A percentile compares a stretch with the other conserved stretches of the same genome.
phyloP scores from a whole-genome alignment of 2,888 invertebrate species.

The Oscheius sp. region DNA sequence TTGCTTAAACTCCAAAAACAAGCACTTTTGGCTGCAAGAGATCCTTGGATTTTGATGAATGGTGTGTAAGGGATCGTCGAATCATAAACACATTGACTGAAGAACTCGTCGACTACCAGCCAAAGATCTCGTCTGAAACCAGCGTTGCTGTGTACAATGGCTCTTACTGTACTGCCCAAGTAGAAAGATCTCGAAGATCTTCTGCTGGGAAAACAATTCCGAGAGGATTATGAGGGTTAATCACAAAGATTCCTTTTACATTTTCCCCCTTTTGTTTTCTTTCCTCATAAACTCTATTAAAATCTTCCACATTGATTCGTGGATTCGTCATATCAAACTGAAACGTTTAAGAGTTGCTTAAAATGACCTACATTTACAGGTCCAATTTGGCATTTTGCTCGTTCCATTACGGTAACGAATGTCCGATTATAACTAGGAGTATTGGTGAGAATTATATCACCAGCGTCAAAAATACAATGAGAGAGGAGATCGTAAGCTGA shows the following conservation, averaged over 20 bases:
- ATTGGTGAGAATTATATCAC: slow-evolving; percentile 55
- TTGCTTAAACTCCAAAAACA: slow-evolving; percentile 69
- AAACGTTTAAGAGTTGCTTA: not conserved
- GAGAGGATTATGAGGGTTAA: slow-evolving; percentile 69
- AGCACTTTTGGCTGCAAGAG: slow-evolving; percentile 40
- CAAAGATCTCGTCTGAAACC: slow-evolving; percentile 45
- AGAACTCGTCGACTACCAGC: slow-evolving; percentile 59
- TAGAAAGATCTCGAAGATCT: slow-evolving; percentile 57
- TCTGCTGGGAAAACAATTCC: slow-evolving; percentile 62
- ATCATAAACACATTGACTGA: slow-evolving; percentile 47
- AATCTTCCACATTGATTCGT: not conserved
- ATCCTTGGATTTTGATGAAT: slow-evolving; percentile 42
- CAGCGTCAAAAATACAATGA: slow-evolving; percentile 50
- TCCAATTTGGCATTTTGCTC: slow-evolving; percentile 52
- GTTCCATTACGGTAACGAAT: slow-evolving; percentile 59
- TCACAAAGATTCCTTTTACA: slow-evolving; percentile 63
- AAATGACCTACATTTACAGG: slow-evolving; percentile 37
- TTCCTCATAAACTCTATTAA: slow-evolving; percentile 18
- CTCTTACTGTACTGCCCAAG: slow-evolving; percentile 67
- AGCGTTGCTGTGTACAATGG: no score
- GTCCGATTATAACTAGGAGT: slow-evolving; percentile 65
- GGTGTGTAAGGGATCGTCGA: slow-evolving; percentile 45
- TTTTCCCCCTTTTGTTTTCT: slow-evolving; percentile 50
- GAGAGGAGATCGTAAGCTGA: slow-evolving; percentile 58
- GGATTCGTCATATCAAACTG: slow-evolving; percentile 29